Evolutionary conservation across 1,140 invertebrate species (phyloP), one percentile per base, ranked within the genome.

Genomic region (Bombus vancouverensis): DNA sequence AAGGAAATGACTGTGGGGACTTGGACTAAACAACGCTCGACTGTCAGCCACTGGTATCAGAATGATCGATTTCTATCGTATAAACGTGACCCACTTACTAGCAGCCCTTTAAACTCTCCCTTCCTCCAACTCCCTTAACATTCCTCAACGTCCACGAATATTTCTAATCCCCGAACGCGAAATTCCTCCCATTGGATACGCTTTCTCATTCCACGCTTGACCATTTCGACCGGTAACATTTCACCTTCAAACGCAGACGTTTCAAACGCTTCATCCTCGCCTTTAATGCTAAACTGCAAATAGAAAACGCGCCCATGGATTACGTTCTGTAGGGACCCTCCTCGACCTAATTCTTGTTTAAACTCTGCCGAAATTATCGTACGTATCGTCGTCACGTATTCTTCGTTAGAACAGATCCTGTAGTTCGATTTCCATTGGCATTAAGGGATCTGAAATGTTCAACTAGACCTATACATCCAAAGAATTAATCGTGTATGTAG

Each of bases 41-140:
- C 28, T 13, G 25, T 5, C 28, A 72, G 25, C 12, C 34, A 15
- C 39, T 12, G 39, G 2, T 72, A 72, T 42, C 28, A n/a, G 39
- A 18, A 73, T 44, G 42, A 73, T 44, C 71, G 42, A 73, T 73
- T 44, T 73, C n/a, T 47, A 44, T 73, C 42, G 71, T 47, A 44
- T 47, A 44, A 73, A 73, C 28, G 42, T 73, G 71, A 73, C 37
- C 71, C 71, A 72, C 6, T 72, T 42, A 42, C 12, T 3, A 12
- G 13, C 5, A 32, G 8, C 12, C n/a, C 28, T 44, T 39, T 39
- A 44, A 73, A 39, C 28, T 44, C 12, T 66, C 62, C 62, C 13
- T 32, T 18, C 6, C n/a, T 32, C 13, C n/a, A 32, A 18, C 39
- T 32, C 25, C 12, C 42, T 39, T n/a, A 5, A 2, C 28, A 8